Conservation (phyloP, 2,113 vertebrate species). For the Piprites chloris region DNA sequence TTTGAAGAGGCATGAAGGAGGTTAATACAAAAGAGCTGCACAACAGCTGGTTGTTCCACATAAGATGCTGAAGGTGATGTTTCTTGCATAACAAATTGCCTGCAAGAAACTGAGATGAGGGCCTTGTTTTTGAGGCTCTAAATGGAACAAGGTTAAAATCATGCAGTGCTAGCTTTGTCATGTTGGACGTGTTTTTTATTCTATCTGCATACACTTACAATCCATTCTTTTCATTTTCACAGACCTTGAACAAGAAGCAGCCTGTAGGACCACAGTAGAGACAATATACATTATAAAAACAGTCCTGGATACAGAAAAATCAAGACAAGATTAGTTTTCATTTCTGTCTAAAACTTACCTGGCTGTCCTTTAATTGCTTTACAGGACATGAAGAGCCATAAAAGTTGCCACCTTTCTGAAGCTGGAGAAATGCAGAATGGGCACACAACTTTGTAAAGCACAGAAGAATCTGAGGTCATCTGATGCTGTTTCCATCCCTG, state of each 20-base stretch:
- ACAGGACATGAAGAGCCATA: background rate
- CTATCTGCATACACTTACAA: background rate
- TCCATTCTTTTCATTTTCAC: background rate
- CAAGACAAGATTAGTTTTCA: background rate
- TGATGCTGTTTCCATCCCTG: background rate
- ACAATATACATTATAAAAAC: background rate
- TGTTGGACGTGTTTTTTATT: background rate
- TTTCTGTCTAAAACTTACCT: background rate
- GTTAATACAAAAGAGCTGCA: background rate
- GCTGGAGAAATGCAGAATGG: background rate
- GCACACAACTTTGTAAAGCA: background rate
- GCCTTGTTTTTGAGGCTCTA: background rate
- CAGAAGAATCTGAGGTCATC: background rate
- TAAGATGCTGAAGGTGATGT: background rate
- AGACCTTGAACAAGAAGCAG: background rate
- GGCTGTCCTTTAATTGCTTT: background rate
- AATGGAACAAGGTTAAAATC: background rate
- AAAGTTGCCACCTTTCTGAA: background rate
- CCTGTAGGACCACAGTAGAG: background rate
- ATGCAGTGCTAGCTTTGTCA: background rate
- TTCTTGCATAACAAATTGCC: background rate
- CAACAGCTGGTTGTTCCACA: background rate
- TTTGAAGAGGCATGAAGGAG: background rate
- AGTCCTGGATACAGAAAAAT: background rate
- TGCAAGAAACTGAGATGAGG: background rate